Evolutionary conservation across 2,797 vertebrate genomes (phyloP).

Genomic region (Chanos chanos): DNA sequence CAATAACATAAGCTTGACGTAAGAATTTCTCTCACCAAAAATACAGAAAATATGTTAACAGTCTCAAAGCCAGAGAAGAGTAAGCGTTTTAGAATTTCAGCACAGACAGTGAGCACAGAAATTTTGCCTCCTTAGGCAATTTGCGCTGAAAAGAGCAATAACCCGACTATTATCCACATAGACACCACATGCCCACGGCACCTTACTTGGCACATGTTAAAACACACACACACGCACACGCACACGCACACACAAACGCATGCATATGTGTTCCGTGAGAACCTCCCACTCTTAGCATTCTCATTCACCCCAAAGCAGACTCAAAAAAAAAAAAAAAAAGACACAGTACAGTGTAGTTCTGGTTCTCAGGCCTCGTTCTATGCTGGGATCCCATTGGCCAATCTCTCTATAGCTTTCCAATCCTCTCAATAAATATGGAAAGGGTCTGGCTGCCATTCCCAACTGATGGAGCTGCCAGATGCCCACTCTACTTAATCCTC

Average conservation of each 20-base stretch:
- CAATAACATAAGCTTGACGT: not conserved
- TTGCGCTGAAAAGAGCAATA: too few species aligned
- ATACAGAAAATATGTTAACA: not conserved
- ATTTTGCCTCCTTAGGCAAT: too few species aligned
- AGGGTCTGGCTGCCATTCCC: constrained; percentile 19
- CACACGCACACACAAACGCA: too few species aligned
- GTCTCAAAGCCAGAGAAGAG: too few species aligned
- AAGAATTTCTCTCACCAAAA: not conserved
- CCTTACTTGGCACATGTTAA: too few species aligned
- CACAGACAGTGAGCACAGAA: too few species aligned
- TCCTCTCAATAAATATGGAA: constrained; percentile 35
- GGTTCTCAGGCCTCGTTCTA: constrained; percentile 32
- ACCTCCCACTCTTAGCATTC: too few species aligned
- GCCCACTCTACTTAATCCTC: constrained; percentile 45
- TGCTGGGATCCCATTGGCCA: constrained; percentile 22
- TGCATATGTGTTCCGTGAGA: too few species aligned
- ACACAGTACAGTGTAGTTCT: constrained; percentile 35
- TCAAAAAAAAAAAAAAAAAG: not conserved
- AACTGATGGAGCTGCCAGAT: constrained; percentile 41
- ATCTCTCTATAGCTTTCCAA: constrained; percentile 34
- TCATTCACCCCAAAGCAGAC: not conserved
- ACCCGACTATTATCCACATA: too few species aligned
- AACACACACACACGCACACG: too few species aligned
- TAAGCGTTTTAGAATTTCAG: too few species aligned
- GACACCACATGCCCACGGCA: too few species aligned